phyloP scores from a whole-genome alignment of 2,797 vertebrate genomes.

The Crypturellus tataupa region DNA sequence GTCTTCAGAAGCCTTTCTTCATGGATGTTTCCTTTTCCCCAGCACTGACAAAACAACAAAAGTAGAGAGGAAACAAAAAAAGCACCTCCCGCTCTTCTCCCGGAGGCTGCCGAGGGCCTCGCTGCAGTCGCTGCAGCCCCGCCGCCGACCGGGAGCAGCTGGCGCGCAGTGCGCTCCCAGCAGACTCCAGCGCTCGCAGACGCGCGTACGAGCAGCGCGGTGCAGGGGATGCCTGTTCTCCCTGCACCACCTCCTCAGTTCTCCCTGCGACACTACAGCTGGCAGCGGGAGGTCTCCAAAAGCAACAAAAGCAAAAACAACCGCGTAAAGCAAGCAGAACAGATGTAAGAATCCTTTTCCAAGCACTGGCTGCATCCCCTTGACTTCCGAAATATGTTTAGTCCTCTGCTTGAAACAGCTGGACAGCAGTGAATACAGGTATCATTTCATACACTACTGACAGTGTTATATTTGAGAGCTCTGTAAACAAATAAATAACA shows the following conservation, averaged over 20 bases:
- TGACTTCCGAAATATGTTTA: constrained; percentile 37
- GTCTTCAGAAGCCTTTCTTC: background rate
- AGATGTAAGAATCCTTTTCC: background rate
- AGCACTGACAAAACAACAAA: background rate
- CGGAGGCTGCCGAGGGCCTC: background rate
- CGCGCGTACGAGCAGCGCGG: background rate
- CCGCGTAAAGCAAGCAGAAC: background rate
- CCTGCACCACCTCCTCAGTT: background rate
- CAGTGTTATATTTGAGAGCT: constrained; percentile 24
- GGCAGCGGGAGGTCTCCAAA: rapidly evolving
- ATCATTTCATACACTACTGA: constrained; percentile 33
- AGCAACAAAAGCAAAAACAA: background rate
- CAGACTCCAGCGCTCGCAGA: background rate
- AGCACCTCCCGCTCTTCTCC: background rate
- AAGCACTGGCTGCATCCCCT: background rate
- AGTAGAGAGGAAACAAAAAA: background rate
- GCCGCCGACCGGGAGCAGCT: background rate
- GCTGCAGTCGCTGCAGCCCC: background rate
- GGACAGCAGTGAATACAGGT: background rate
- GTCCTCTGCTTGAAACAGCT: constrained; percentile 31
- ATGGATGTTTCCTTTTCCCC: background rate
- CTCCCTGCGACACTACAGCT: rapidly evolving
- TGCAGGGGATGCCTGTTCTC: background rate
- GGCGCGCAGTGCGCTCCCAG: background rate
- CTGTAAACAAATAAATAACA: constrained; percentile 28